phyloP scores from a whole-genome alignment of 2,888 invertebrate genomes.

The Hirtodrosophila duncani region DNA sequence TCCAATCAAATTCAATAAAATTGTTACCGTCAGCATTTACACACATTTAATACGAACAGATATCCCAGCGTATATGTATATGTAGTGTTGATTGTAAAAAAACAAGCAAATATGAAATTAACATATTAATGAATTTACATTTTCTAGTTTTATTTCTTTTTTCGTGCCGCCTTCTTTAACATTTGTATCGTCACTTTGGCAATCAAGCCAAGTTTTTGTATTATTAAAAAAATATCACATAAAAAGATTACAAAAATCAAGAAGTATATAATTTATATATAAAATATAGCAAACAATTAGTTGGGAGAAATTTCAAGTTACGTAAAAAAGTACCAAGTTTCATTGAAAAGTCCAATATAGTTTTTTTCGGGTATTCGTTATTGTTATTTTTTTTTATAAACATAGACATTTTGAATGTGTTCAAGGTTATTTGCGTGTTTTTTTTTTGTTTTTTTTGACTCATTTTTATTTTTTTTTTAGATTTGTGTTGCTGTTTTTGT shows the following conservation, averaged over 20 bases:
- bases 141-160: slow-evolving; percentile 39
- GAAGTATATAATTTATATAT: no score
- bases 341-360: no score
- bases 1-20: no score
- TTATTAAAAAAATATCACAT: no score
- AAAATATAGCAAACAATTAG: no score
- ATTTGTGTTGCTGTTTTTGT: slow-evolving; percentile 2
- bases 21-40: no score
- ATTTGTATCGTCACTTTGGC: slow-evolving; percentile 27
- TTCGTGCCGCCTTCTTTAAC: slow-evolving; percentile 30
- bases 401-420: no score
- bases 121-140: slow-evolving; percentile 69
- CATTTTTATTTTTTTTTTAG: slow-evolving; percentile 1
- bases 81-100: slow-evolving; percentile 5
- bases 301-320: no score
- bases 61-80: no score
- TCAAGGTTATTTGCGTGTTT: slow-evolving; percentile 8
- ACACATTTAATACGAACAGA: no score
- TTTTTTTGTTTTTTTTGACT: slow-evolving; percentile 5
- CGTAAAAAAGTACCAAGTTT: no score
- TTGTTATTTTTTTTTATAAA: slow-evolving; percentile 3
- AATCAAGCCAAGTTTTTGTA: slow-evolving; percentile 1
- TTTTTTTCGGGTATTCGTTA: slow-evolving; percentile 4
- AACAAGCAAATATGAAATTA: slow-evolving; percentile 45
- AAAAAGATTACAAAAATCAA: no score